Percentiles rank a stretch among this genome's conserved stretches.
phyloP scores from a whole-genome alignment of 2,888 invertebrate genomes.

The Melanotus villosus region DNA sequence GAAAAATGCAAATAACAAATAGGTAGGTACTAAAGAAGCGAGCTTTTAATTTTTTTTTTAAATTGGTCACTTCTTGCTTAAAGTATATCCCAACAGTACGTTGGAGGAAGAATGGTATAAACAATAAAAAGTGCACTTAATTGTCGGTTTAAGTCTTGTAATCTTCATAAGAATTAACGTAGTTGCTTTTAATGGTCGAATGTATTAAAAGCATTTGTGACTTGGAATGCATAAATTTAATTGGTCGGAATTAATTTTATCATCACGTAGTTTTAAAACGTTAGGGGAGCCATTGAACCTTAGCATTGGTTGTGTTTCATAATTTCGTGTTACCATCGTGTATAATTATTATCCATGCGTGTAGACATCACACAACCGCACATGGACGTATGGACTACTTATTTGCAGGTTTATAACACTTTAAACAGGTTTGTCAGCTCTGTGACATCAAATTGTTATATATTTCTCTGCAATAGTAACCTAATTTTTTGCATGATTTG shows the following conservation, averaged over 20 bases:
- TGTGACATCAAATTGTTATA: slow-evolving; percentile 46
- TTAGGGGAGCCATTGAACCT: slow-evolving; percentile 33
- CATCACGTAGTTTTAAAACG: background rate
- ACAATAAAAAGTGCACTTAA: background rate
- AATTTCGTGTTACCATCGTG: slow-evolving; percentile 16
- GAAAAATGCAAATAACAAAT: no score
- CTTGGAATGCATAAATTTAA: slow-evolving; percentile 41
- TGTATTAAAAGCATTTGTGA: slow-evolving; percentile 26
- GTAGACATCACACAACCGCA: slow-evolving; percentile 19
- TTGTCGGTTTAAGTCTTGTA: slow-evolving; percentile 15
- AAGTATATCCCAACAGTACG: no score
- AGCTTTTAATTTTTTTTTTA: no score
- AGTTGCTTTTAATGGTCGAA: slow-evolving; percentile 5
- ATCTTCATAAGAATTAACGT: background rate
- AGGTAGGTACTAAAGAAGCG: no score
- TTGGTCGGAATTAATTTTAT: slow-evolving; percentile 39
- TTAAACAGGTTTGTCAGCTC: slow-evolving; percentile 49
- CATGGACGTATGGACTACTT: slow-evolving; percentile 36
- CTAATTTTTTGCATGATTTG: slow-evolving; percentile 30
- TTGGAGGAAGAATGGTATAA: background rate
- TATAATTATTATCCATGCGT: slow-evolving; percentile 34
- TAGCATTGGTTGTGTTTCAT: slow-evolving; percentile 17
- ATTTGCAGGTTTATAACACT: slow-evolving; percentile 46
- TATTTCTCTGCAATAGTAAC: slow-evolving; percentile 48
- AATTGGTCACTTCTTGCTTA: no score